Conservation (phyloP, 1,140 invertebrate species). For the Agrypnia vestita region DNA sequence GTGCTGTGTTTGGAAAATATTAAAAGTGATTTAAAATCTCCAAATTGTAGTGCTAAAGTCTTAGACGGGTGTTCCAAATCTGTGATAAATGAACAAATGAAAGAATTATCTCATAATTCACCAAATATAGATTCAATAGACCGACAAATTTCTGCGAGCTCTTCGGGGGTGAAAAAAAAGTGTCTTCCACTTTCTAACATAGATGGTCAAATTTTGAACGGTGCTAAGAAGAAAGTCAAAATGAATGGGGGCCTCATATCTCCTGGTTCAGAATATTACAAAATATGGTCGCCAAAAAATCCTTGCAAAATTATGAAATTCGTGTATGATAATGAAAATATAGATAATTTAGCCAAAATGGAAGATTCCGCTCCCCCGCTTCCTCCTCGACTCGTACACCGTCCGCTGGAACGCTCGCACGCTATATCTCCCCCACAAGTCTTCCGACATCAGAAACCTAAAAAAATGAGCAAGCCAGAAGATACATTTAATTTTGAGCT, state of each 20-base stretch:
- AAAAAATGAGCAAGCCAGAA: conserved; percentile 76
- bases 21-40: conserved; percentile 36
- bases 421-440: conserved; percentile 73
- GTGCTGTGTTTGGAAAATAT: conserved; percentile 36
- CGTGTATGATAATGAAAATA: conserved; percentile 72
- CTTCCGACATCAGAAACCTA: conserved; percentile 76
- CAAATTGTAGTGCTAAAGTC: conserved; percentile 26
- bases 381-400: conserved; percentile 73
- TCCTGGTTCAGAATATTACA: conserved; percentile 75
- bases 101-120: conserved; percentile 36
- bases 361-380: conserved; percentile 70
- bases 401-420: conserved; percentile 77
- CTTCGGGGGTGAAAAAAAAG: conserved; percentile 70
- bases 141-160: conserved; percentile 36
- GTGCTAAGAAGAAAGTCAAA: conserved; percentile 71
- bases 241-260: conserved; percentile 69
- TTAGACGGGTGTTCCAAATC: conserved; percentile 56
- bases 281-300: conserved; percentile 76
- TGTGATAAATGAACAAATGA: conserved; percentile 59
- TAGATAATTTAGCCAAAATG: conserved; percentile 68
- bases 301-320: conserved; percentile 74
- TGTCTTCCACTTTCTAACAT: conserved; percentile 68
- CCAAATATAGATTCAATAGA: conserved; percentile 50
- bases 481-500: conserved; percentile 86
- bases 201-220: conserved; percentile 67